Evolutionary conservation across 1,140 invertebrate genomes (phyloP).

Genomic region (Euwallacea similis): DNA sequence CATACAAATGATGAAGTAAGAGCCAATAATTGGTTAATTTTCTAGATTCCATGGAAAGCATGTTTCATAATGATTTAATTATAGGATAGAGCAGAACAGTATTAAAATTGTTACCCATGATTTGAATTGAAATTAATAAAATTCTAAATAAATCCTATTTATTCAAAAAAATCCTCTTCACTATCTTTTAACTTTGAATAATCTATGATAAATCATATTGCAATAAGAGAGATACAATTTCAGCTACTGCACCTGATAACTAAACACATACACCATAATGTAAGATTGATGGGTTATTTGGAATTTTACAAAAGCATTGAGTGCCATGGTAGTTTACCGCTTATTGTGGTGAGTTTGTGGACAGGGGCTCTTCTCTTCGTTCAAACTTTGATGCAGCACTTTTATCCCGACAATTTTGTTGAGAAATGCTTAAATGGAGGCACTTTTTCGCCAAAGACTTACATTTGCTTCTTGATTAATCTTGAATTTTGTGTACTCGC

Average conservation of each 20-base stretch:
- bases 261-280: conserved; percentile 60
- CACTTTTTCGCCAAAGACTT: conserved; percentile 61
- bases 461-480: conserved; percentile 60
- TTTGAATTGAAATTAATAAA: neutral
- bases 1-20: no score
- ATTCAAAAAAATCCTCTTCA: neutral
- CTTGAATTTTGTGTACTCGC: conserved; percentile 61
- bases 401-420: conserved; percentile 62
- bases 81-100: neutral
- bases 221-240: conserved; percentile 17
- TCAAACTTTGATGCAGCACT: conserved; percentile 65
- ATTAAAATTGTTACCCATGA: neutral
- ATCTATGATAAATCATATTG: neutral
- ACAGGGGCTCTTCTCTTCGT: conserved; percentile 61
- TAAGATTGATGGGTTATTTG: conserved; percentile 65
- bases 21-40: no score
- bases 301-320: conserved; percentile 68
- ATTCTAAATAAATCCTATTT: neutral
- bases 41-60: neutral
- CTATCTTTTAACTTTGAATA: neutral
- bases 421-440: conserved; percentile 60
- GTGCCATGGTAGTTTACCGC: conserved; percentile 61
- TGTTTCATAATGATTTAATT: neutral
- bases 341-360: conserved; percentile 67
- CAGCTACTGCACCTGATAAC: conserved; percentile 62